phyloP scores from a whole-genome alignment of 1,140 invertebrate genomes.

The Drosophila lacteicornis region DNA sequence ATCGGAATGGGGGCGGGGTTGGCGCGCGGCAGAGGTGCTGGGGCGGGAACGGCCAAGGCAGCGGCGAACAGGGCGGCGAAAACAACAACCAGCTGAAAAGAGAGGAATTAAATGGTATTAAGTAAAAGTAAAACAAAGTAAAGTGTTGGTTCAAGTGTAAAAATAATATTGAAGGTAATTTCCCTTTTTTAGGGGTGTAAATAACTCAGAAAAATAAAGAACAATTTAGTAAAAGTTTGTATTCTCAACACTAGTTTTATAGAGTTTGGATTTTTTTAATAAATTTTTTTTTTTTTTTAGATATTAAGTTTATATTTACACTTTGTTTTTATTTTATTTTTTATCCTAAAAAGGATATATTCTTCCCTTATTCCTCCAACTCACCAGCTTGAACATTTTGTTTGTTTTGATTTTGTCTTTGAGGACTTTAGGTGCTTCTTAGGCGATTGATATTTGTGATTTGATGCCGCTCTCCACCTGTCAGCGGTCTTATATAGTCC shows the following conservation, averaged over 20 bases:
- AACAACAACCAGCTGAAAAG: conserved; percentile 61
- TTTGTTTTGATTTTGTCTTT: conserved; percentile 28
- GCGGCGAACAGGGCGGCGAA: conserved; percentile 78
- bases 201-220: no score
- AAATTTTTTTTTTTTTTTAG: no score
- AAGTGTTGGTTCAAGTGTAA: background rate
- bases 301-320: background rate
- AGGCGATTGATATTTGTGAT: conserved; percentile 60
- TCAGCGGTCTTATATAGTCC: conserved; percentile 64
- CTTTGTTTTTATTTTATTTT: background rate
- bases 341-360: background rate
- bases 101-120: background rate
- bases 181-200: no score
- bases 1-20: conserved; percentile 65
- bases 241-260: no score
- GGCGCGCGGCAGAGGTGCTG: conserved; percentile 52
- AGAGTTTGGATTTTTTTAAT: no score
- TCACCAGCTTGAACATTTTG: conserved; percentile 84
- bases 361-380: conserved; percentile 19
- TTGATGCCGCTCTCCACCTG: conserved; percentile 56
- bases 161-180: no score
- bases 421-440: conserved; percentile 55
- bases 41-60: conserved; percentile 65
- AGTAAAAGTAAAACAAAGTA: background rate
- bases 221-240: no score